Evolutionary conservation across 1,140 invertebrate species (phyloP).

Genomic region (Brachionus paranguensis): DNA sequence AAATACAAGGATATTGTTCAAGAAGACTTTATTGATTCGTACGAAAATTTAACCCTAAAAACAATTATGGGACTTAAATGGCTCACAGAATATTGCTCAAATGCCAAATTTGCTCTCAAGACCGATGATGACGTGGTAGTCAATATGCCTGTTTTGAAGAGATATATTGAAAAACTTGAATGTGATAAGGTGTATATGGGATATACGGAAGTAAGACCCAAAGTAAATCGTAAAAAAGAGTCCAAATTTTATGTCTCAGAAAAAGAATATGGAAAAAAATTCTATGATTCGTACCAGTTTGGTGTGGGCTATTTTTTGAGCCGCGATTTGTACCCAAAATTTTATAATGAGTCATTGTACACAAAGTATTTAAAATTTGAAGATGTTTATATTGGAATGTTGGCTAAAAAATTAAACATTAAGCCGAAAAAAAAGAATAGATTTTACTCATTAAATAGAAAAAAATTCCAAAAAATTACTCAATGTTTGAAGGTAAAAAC

Average conservation of each 20-base stretch:
- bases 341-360: neutral
- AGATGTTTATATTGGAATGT: slow-evolving; percentile 38
- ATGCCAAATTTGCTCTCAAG: slow-evolving; percentile 41
- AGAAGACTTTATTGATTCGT: slow-evolving; percentile 43
- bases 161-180: neutral
- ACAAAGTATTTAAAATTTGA: slow-evolving; percentile 42
- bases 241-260: neutral
- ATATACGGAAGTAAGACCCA: neutral
- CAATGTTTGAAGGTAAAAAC: neutral
- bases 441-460: neutral
- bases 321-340: neutral
- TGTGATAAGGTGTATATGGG: neutral
- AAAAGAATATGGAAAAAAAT: neutral
- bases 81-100: slow-evolving; percentile 39
- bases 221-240: neutral
- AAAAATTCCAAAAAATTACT: neutral
- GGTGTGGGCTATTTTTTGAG: neutral
- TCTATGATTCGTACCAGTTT: neutral
- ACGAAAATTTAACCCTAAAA: slow-evolving; percentile 43
- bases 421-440: neutral
- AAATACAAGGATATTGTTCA: slow-evolving; percentile 43
- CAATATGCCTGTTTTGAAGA: slow-evolving; percentile 20
- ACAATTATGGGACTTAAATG: slow-evolving; percentile 43
- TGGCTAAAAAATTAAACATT: slow-evolving; percentile 12
- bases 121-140: slow-evolving; percentile 42